These are phyloP conservation scores for Microtus ochrogaster DNA, from an alignment of 2,113 vertebrate species.

Conservation along the genomic window DNA sequence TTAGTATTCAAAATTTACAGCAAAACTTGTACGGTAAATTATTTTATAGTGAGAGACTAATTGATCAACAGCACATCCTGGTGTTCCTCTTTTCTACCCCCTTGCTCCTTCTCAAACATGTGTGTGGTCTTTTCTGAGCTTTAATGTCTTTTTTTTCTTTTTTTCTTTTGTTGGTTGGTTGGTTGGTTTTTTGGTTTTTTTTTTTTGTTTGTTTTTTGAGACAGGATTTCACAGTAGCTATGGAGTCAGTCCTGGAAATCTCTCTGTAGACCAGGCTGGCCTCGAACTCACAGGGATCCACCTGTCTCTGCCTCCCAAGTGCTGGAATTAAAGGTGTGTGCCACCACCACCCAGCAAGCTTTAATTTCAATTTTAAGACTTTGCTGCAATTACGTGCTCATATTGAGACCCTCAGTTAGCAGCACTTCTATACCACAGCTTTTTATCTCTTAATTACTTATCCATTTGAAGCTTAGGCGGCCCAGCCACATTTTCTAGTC, in stretches of 20 bases:
- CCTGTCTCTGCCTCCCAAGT: no score
- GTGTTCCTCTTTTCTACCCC: neutral
- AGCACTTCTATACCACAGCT: neutral
- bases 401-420: constrained; percentile 1
- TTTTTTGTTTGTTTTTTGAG: no score
- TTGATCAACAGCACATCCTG: neutral
- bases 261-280: no score
- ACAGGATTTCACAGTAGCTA: no score
- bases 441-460: constrained; percentile 4
- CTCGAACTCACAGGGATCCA: no score
- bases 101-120: neutral
- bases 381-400: neutral
- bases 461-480: neutral
- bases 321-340: no score
- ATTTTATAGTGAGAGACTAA: constrained; percentile 14
- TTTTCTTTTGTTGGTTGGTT: no score
- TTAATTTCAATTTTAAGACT: neutral
- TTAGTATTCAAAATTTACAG: constrained; percentile 26
- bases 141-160: neutral
- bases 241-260: no score
- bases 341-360: neutral
- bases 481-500: neutral
- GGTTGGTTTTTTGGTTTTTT: no score
- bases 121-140: constrained; percentile 11
- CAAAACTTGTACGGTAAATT: neutral